Percentiles rank a stretch among this genome's conserved stretches.
Evolutionary conservation across 1,140 invertebrate species (phyloP).

Genomic region (Ostrea edulis): DNA sequence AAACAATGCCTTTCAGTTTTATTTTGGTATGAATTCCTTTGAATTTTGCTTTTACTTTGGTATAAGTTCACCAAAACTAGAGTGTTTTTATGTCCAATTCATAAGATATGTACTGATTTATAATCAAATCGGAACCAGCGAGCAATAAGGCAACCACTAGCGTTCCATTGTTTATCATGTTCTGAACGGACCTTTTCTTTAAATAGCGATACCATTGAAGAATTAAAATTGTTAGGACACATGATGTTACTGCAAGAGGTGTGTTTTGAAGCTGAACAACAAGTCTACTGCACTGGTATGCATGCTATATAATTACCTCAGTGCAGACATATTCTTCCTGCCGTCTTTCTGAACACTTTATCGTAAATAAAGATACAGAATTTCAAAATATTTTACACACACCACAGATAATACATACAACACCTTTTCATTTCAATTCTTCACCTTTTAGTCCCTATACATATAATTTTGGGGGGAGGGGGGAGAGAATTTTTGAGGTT

Average conservation of each 20-base stretch:
- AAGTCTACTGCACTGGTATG: not conserved
- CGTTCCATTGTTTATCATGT: no score
- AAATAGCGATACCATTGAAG: no score
- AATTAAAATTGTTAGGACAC: not conserved
- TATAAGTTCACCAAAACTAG: no score
- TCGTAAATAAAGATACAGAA: slow-evolving; percentile 28
- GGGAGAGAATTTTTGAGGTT: not conserved
- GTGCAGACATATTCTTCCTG: not conserved
- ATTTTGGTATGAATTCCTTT: no score
- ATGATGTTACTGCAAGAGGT: not conserved
- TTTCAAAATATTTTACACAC: slow-evolving; percentile 17
- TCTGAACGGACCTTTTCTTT: no score
- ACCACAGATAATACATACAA: not conserved
- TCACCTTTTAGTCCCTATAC: not conserved
- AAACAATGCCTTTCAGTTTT: no score
- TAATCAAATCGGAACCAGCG: no score
- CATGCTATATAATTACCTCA: slow-evolving; percentile 41
- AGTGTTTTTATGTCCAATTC: no score
- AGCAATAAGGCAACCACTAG: no score
- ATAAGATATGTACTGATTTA: no score
- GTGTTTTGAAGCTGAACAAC: slow-evolving; percentile 28
- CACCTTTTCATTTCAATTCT: not conserved
- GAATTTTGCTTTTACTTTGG: no score
- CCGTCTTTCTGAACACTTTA: slow-evolving; percentile 33
- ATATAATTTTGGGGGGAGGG: not conserved